These are phyloP conservation scores for Hepsetus odoe DNA, from an alignment of 2,113 vertebrate species.

Conservation along the genomic window DNA sequence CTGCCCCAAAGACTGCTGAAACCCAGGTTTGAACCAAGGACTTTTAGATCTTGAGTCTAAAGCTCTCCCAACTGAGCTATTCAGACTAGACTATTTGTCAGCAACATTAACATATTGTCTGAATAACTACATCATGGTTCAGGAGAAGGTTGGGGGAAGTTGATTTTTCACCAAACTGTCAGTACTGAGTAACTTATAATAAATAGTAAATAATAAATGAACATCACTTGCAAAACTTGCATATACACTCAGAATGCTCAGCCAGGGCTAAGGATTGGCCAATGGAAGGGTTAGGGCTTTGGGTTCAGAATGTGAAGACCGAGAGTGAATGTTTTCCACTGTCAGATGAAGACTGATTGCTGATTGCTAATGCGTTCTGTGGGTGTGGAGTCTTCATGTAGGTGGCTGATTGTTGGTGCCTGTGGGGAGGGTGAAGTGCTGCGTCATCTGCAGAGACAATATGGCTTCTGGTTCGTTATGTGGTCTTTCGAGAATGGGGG, in stretches of 20 bases:
- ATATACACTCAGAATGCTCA: not conserved
- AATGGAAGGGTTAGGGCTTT: not conserved
- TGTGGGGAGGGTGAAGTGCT: slow-evolving; percentile 31
- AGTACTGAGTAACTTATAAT: too few relatives aligned
- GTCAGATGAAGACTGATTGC: slow-evolving; percentile 46
- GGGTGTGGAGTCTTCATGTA: slow-evolving; percentile 33
- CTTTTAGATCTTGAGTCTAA: too few relatives aligned
- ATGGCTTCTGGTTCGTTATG: slow-evolving; percentile 11
- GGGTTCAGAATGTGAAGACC: not conserved
- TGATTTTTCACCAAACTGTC: too few relatives aligned
- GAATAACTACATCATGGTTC: too few relatives aligned
- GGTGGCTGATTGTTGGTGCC: slow-evolving; percentile 46
- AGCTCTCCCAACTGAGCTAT: too few relatives aligned
- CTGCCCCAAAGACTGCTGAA: too few relatives aligned
- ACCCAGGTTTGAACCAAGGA: too few relatives aligned
- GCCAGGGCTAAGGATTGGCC: not conserved
- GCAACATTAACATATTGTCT: too few relatives aligned
- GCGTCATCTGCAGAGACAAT: slow-evolving; percentile 17
- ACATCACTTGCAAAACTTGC: not conserved
- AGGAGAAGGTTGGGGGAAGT: too few relatives aligned
- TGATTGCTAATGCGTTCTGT: slow-evolving; percentile 43
- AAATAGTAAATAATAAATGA: not conserved
- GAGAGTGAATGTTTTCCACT: slow-evolving; percentile 22
- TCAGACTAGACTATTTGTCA: too few relatives aligned
- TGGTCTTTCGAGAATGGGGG: not conserved